Base-by-base conservation (phyloP, 2,888 invertebrate species). In the Drosophila robusta region DNA sequence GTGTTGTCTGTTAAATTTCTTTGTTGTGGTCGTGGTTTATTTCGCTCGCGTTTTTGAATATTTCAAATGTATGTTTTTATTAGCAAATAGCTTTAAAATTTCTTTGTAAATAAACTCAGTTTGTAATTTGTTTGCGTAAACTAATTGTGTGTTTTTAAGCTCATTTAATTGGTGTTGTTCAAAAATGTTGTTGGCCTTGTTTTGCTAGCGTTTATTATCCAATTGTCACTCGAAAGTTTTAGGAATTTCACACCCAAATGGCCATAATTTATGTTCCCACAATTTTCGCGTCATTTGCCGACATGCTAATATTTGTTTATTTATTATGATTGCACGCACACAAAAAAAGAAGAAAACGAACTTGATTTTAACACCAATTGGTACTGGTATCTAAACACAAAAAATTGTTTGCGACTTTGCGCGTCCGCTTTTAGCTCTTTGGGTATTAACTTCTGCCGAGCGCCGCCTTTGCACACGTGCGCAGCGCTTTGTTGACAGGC, bases 401-500 rank as follows among this genome's bases (percentile, higher is more conserved):
- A 38, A 5, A 7, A 38, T 47, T n/a, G 22, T 49, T 26, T 38
- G 18, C 34, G 57, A 56, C 24, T 70, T 47, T 60, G 3, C 70
- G 60, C 51, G 65, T 46, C 11, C 42, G 12, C 39, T 22, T 41
- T 45, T 38, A 16, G 29, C 38, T 36, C 12, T 7, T n/a, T 18
- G 44, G 14, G n/a, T 7, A 24, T 16, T 14, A 16, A 12, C 6
- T 38, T 60, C 68, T 44, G 34, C 26, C 55, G 51, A 69, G 61
- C 64, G 42, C 47, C 45, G 47, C 22, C 46, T 54, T 38, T 38
- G 62, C 54, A 68, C 80, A 86, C 87, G 85, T 89, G 77, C 71
- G 75, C 55, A 65, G 55, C 67, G 80, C 62, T 85, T 85, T 86
- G 89, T 89, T 89, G 86, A 86, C 82, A 70, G 89, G 71, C 83